Evolutionary conservation across 2,113 vertebrate genomes (phyloP), one percentile per base, ranked within the genome.

Genomic region (Cephalophus harveyi): DNA sequence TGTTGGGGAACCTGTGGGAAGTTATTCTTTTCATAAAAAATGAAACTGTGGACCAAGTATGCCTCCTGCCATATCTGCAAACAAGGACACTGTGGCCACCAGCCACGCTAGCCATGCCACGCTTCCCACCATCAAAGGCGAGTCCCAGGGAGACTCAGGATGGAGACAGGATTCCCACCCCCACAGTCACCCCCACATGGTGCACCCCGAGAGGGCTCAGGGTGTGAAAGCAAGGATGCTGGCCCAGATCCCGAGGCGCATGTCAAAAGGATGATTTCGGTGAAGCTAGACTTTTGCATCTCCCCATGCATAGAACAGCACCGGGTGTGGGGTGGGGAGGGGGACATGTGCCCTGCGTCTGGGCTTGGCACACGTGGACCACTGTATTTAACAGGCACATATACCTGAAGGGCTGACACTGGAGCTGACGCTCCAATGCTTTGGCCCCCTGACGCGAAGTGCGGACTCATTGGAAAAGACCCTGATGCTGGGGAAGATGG

Each of bases 321-420:
- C 19, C 13, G 67, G 21, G n/a, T 21, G 36, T 40, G 67, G 21
- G 17, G 0, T 36, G 30, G 28, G 28, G 14, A 33, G 60, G 64
- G 15, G 64, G 17, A 6, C n/a, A 40, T 2, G 11, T 0, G 21
- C 17, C 5, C 0, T 0, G 1, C 10, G 0, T 12, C 21, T 40
- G 21, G 10, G 30, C 14, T 15, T 64, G 5, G 21, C 36, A 23
- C 21, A 13, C 2, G 23, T 4, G 11, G n/a, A 6, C 21, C 12
- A 6, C n/a, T 12, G 21, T 3, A 6, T 12, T 25, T 13, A 40
- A 67, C 17, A 67, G 30, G 15, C 64, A 19, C 1, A 2, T 1
- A 9, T 1, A 3, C 60, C 60, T 64, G 60, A 17, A 8, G 62
- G 30, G 33, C 15, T n/a, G 62, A 1, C 4, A 15, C 15, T 33